phyloP scores from a whole-genome alignment of 2,113 vertebrate species.

The Tonatia bakeri region DNA sequence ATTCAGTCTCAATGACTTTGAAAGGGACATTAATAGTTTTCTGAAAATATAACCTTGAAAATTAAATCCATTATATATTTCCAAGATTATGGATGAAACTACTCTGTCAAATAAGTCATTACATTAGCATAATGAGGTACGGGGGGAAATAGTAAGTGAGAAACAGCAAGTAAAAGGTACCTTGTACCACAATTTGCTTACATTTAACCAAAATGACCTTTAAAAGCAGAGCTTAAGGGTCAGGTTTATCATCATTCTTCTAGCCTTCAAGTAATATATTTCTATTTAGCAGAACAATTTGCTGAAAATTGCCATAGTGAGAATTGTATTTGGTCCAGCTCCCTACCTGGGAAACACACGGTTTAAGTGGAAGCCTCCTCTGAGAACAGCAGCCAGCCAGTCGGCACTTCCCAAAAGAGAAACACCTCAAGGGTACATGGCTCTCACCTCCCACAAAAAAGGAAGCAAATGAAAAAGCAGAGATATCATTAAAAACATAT shows the following conservation, averaged over 20 bases:
- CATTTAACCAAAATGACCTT: conserved; percentile 76
- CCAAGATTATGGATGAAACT: conserved; percentile 57
- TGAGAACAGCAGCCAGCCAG: conserved; percentile 9
- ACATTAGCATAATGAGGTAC: conserved; percentile 63
- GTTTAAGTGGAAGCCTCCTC: not conserved
- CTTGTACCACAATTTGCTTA: conserved; percentile 64
- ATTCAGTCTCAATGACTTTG: conserved; percentile 71
- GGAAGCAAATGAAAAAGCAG: not conserved
- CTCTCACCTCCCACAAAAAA: not conserved
- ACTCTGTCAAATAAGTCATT: conserved; percentile 68
- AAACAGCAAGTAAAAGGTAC: conserved; percentile 58
- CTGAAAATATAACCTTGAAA: conserved; percentile 69
- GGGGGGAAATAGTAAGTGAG: not conserved
- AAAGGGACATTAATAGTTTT: conserved; percentile 69
- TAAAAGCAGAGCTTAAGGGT: conserved; percentile 70
- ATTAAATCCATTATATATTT: conserved; percentile 74
- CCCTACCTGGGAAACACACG: not conserved
- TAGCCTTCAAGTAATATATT: conserved; percentile 73
- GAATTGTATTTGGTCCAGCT: conserved; percentile 54
- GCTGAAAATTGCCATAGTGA: conserved; percentile 67
- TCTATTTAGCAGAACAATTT: conserved; percentile 75
- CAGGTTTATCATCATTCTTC: conserved; percentile 70
- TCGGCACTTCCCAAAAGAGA: conserved; percentile 31
- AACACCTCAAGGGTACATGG: not conserved
- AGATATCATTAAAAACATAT: not conserved